Base-by-base conservation (phyloP, 2,888 invertebrate species). In the Horisme vitalbata region DNA sequence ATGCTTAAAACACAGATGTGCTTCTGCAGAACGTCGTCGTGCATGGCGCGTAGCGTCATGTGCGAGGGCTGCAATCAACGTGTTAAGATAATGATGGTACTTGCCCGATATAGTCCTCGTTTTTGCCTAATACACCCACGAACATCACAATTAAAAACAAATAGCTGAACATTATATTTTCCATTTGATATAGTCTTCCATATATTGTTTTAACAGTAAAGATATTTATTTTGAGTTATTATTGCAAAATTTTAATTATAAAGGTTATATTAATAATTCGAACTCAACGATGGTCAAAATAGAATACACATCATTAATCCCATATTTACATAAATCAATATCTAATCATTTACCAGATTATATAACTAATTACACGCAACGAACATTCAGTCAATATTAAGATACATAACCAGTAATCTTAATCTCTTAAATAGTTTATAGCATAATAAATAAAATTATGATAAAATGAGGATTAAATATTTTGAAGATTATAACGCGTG, bases 61-160 rank as follows among this genome's bases (percentile, higher is more conserved):
- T n/a, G n/a, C n/a, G n/a, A n/a, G n/a, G n/a, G n/a, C n/a, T n/a
- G n/a, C n/a, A n/a, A n/a, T n/a, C n/a, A n/a, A n/a, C n/a, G n/a
- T n/a, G n/a, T n/a, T n/a, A n/a, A n/a, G n/a, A n/a, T n/a, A n/a
- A n/a, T n/a, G n/a, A n/a, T 11, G 11, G 2, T 26, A 26, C 77
- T 68, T 50, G 81, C 83, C 78, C 78, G 28, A 56, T 73, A 45
- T 83, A 81, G 0, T 67, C 67, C 14, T 78, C 77, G 74, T 83
- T 78, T 59, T 70, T 75, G 1, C 61, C 68, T 10, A 41, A n/a
- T 8, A 68, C 70, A 12, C 45, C 52, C 13, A 55, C 46, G 13
- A 65, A 52, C 18, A 57, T 34, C 24, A 61, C 41, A 15, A 45
- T 37, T 33, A 45, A 58, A 39, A 2, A 27, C 15, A 46, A 27